phyloP scores from a whole-genome alignment of 2,888 invertebrate species.

The Cyclophora albipunctata region DNA sequence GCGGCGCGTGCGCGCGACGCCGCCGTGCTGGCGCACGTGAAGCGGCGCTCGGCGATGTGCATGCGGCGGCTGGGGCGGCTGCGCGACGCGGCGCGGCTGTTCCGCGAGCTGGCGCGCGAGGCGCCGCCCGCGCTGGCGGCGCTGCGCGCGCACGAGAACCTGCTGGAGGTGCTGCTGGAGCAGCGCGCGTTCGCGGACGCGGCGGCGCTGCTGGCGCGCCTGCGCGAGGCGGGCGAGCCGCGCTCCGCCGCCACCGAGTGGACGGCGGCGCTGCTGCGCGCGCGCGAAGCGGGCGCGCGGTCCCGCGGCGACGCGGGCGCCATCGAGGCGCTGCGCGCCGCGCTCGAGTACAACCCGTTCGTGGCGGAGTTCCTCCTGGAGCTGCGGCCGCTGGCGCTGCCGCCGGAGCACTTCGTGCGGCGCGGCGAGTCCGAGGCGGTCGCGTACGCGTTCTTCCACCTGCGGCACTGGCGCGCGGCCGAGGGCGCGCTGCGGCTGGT shows the following conservation, averaged over 20 bases:
- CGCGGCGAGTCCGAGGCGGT: conserved; percentile 97
- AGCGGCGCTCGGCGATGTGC: conserved; percentile 97
- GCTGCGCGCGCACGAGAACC: conserved; percentile 91
- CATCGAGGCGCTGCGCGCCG: conserved; percentile 84
- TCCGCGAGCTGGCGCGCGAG: conserved; percentile 97
- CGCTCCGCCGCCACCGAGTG: conserved; percentile 97
- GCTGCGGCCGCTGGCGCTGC: conserved; percentile 94
- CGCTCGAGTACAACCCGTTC: conserved; percentile 95
- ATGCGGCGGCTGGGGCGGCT: conserved; percentile 94
- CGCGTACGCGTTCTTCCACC: conserved; percentile 96
- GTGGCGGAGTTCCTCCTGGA: conserved; percentile 97
- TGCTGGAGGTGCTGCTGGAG: conserved; percentile 95
- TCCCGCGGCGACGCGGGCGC: conserved; percentile 86
- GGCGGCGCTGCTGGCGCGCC: conserved; percentile 49
- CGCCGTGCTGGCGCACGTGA: conserved; percentile 95
- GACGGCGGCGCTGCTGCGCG: conserved; percentile 94
- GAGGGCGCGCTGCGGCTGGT: conserved; percentile 95
- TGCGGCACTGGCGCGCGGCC: conserved; percentile 96
- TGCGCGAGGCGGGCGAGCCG: conserved; percentile 94
- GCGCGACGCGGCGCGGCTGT: conserved; percentile 97
- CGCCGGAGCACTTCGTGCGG: conserved; percentile 97
- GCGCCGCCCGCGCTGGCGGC: conserved; percentile 96
- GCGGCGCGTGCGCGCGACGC: conserved; percentile 92
- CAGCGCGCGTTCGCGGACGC: conserved; percentile 97
- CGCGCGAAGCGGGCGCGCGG: conserved; percentile 86